Base-by-base conservation (phyloP, 1,140 invertebrate species). In the Drosophila elegans region DNA sequence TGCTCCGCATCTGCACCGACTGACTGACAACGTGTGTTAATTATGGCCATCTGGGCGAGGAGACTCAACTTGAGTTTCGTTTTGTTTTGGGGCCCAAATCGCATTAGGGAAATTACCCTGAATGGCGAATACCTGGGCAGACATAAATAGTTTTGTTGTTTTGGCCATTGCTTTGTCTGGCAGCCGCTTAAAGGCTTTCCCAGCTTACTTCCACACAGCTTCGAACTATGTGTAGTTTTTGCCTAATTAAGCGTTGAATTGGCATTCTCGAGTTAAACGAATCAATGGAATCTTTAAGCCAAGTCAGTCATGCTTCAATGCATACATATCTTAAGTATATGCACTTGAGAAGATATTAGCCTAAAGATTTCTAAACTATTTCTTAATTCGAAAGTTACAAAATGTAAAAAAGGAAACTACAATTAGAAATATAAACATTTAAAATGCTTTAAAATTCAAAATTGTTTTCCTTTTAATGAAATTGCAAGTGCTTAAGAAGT, bases 31-130 rank as follows among this genome's bases (percentile, higher is more conserved):
- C 84, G 84, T 88, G 84, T 83, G 84, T 89, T 88, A 88, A 88
- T 88, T 88, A 88, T 88, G 84, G 80, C 80, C 84, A 88, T 88
- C 75, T 83, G 76, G 38, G 66, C 57, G 79, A 82, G 57, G 71
- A 74, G 61, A 38, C 74, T 34, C 16, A 1, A 27, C 34, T 39
- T 9, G 46, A 52, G 46, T 48, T 39, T 27, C 4, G 57, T 56
- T 71, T 49, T 44, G 63, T 56, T 46, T 34, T 21, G 41, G 67
- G 52, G 29, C 53, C 49, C 41, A 84, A 89, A 88, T 84, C 75
- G 79, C 84, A 88, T 88, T 88, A 88, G 79, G 84, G 73, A 89
- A 88, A 88, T 88, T 88, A 78, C 76, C 84, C 79, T 48, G 73
- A 80, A 77, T 72, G 72, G 63, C 79, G 72, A 44, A 89, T 86